Percentiles rank a stretch among this genome's conserved stretches.
Evolutionary conservation across 2,113 vertebrate genomes (phyloP).

Genomic region (Calonectris borealis): DNA sequence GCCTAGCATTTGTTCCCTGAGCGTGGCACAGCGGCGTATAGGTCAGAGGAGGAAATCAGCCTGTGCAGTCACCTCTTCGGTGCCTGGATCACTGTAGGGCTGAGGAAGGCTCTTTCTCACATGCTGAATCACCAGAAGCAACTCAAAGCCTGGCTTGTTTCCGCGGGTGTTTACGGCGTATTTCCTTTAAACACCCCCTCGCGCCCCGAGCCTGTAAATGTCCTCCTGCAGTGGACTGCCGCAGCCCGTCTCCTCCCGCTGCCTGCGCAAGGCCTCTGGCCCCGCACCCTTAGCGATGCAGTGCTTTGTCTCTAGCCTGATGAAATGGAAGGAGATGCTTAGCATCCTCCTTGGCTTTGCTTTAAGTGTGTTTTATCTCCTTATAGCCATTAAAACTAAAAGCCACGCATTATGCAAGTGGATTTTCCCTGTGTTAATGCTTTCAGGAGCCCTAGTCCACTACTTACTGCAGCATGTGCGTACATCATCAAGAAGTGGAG

Average conservation of each 20-base stretch:
- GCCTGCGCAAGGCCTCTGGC: neutral
- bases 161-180: fast-evolving
- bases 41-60: neutral
- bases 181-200: neutral
- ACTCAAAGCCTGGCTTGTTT: neutral
- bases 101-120: neutral
- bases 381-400: neutral
- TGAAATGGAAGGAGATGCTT: neutral
- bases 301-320: neutral
- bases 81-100: neutral
- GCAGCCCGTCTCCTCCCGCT: neutral
- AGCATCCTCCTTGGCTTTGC: neutral
- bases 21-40: fast-evolving
- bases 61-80: neutral
- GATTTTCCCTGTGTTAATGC: neutral
- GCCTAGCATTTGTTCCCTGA: neutral
- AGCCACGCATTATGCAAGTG: neutral
- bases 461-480: neutral
- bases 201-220: neutral
- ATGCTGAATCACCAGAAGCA: neutral
- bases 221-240: fast-evolving
- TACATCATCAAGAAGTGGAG: neutral
- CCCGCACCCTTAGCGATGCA: neutral
- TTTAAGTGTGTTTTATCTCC: neutral
- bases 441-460: neutral